Percentiles rank a stretch among this genome's conserved stretches.
These are phyloP conservation scores for Fratercula arctica DNA, from an alignment of 2,797 vertebrate species.

Conservation along the genomic window DNA sequence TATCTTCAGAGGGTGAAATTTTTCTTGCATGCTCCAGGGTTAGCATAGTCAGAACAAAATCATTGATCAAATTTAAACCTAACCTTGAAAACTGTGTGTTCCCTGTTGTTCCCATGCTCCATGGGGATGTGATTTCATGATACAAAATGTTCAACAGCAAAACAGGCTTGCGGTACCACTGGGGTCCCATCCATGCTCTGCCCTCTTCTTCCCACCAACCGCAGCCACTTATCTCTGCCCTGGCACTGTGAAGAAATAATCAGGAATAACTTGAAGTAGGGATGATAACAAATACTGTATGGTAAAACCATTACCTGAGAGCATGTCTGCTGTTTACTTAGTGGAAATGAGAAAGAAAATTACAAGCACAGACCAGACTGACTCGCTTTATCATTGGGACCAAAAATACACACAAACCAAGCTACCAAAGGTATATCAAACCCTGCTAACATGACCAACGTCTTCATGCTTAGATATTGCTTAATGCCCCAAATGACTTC, in stretches of 20 bases:
- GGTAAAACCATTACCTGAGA: background rate
- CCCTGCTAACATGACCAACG: background rate
- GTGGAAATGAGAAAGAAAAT: background rate
- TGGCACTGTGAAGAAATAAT: background rate
- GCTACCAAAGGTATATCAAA: background rate
- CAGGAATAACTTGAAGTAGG: background rate
- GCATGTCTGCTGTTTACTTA: background rate
- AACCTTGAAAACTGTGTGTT: background rate
- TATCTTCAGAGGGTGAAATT: background rate
- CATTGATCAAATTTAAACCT: background rate
- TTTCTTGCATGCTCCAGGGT: background rate
- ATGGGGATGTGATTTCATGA: background rate
- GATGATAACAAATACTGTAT: background rate
- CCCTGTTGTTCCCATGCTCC: background rate
- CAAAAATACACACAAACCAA: background rate
- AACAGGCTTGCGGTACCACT: background rate
- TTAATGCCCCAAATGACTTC: background rate
- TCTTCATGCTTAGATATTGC: background rate
- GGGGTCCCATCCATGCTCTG: background rate
- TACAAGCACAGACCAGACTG: background rate
- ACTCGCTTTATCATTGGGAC: background rate
- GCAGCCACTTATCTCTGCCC: background rate
- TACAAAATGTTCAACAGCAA: background rate
- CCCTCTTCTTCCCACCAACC: background rate
- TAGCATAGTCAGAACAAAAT: background rate